These are phyloP conservation scores for Danio albolineatus DNA, from an alignment of 2,797 vertebrate genomes.

Conservation along the genomic window DNA sequence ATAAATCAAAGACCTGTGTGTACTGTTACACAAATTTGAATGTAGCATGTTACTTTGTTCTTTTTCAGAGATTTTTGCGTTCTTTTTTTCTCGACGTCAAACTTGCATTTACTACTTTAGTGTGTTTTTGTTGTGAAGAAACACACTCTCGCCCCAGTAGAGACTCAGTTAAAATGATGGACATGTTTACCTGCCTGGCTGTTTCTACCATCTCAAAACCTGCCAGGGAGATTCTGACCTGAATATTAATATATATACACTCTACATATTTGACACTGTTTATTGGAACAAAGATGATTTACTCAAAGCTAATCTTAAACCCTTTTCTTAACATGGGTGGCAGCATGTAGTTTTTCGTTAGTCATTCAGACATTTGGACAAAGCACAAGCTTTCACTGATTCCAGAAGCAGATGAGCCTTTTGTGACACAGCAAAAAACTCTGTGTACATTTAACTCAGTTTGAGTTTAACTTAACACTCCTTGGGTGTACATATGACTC, in stretches of 20 bases:
- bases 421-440: too few species aligned
- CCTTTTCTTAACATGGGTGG: neutral
- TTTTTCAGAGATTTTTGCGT: neutral
- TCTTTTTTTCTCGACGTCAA: neutral
- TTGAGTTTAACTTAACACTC: too few species aligned
- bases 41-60: neutral
- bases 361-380: neutral
- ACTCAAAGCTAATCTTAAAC: neutral
- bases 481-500: too few species aligned
- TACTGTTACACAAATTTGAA: too few species aligned
- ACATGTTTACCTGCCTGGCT: constrained; percentile 21
- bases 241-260: neutral
- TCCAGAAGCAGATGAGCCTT: neutral
- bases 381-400: neutral
- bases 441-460: too few species aligned
- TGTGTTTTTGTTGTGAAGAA: constrained; percentile 2
- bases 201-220: constrained; percentile 1
- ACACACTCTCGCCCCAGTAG: neutral
- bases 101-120: neutral
- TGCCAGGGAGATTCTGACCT: neutral
- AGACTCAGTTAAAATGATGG: constrained; percentile 22
- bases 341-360: neutral
- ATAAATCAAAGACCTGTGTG: too few species aligned
- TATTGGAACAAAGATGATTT: neutral
- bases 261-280: neutral